Conservation (phyloP, 2,113 vertebrate species). For the Macroglossus sobrinus region DNA sequence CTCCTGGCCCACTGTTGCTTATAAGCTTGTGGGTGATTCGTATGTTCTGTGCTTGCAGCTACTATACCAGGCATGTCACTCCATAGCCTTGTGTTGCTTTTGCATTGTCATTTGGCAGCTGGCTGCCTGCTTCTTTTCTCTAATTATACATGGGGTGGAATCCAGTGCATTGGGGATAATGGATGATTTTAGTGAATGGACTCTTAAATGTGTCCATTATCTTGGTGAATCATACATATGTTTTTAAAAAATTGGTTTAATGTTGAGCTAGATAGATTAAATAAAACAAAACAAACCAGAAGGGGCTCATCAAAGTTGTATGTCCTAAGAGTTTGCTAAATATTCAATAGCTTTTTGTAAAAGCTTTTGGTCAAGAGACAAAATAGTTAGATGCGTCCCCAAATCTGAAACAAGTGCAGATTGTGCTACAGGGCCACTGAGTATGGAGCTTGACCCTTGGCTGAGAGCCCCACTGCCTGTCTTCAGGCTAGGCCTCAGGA, state of each 20-base stretch:
- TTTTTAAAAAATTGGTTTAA: neutral
- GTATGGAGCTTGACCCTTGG: neutral
- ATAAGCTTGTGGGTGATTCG: neutral
- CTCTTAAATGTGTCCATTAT: neutral
- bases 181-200: neutral
- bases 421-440: neutral
- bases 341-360: neutral
- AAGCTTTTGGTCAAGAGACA: neutral
- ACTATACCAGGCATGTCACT: neutral
- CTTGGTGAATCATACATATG: neutral
- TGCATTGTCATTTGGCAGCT: neutral
- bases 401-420: neutral
- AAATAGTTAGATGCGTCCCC: neutral
- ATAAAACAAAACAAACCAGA: neutral
- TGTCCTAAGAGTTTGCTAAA: neutral
- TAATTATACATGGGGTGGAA: neutral
- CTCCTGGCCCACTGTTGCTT: neutral
- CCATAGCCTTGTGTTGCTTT: neutral
- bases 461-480: neutral
- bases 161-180: neutral
- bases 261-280: slow-evolving; percentile 16
- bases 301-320: neutral
- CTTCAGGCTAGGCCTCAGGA: neutral
- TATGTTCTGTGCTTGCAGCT: neutral
- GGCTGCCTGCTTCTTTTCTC: neutral